Conservation (phyloP, 2,888 invertebrate genomes). For the Athalia rosae region DNA sequence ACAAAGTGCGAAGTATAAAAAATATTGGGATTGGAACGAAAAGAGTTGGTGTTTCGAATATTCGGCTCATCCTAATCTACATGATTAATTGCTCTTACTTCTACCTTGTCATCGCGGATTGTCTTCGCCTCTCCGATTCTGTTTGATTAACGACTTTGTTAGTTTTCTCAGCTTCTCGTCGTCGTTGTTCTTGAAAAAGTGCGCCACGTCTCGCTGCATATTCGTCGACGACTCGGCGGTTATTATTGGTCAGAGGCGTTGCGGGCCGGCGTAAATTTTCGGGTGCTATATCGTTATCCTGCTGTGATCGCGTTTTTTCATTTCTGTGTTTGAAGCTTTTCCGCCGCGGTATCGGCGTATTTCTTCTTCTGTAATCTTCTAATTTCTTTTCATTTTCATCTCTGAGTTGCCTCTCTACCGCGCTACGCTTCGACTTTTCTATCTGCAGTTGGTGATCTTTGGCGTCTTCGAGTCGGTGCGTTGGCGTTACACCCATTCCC, state of each 20-base stretch:
- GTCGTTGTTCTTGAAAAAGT: neutral
- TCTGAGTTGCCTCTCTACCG: constrained; percentile 39
- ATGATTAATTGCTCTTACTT: too few species aligned
- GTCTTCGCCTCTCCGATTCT: neutral
- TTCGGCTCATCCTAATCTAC: too few species aligned
- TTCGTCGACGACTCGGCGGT: neutral
- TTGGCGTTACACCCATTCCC: constrained; percentile 45
- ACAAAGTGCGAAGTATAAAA: too few species aligned
- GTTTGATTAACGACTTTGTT: neutral
- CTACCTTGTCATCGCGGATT: constrained; percentile 2
- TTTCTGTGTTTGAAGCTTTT: constrained; percentile 54
- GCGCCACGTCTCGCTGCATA: neutral
- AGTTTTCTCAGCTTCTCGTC: neutral
- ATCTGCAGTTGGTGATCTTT: constrained; percentile 47
- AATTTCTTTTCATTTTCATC: constrained; percentile 28
- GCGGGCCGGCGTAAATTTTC: neutral
- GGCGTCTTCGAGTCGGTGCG: constrained; percentile 49
- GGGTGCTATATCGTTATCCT: neutral
- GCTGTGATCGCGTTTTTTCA: constrained; percentile 47
- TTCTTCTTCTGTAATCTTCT: constrained; percentile 47
- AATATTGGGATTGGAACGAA: too few species aligned
- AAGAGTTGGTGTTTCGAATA: too few species aligned
- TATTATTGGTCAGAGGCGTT: neutral
- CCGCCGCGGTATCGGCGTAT: constrained; percentile 53
- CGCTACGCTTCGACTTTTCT: constrained; percentile 41